Evolutionary conservation across 2,888 invertebrate species (phyloP).

Genomic region (Ophion ventricosus): DNA sequence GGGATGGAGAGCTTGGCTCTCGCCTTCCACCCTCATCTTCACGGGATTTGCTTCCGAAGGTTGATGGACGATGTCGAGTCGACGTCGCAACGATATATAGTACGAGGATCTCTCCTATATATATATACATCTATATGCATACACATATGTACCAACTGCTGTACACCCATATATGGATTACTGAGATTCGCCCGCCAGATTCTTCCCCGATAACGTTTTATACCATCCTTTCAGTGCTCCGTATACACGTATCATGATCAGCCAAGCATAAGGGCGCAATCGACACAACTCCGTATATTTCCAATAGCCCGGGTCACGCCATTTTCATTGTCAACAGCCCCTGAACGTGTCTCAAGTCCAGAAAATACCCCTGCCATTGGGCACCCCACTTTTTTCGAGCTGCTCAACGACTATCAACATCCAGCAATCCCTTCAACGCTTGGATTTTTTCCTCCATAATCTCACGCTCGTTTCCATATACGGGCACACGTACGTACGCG

Average conservation of each 20-base stretch:
- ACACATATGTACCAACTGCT: too few species aligned
- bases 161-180: neutral
- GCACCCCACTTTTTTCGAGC: neutral
- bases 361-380: constrained; percentile 25
- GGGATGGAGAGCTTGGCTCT: constrained; percentile 10
- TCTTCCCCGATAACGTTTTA: constrained; percentile 52
- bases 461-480: constrained; percentile 22
- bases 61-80: constrained; percentile 64
- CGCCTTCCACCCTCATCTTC: constrained; percentile 66
- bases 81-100: constrained; percentile 31
- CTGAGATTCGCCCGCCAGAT: constrained; percentile 18
- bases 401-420: constrained; percentile 41
- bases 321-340: neutral
- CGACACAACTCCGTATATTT: neutral
- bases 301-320: neutral
- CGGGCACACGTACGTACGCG: neutral
- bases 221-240: constrained; percentile 35
- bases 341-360: constrained; percentile 5
- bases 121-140: too few species aligned
- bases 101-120: neutral
- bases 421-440: constrained; percentile 27
- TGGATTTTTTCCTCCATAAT: constrained; percentile 29
- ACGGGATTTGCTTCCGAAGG: constrained; percentile 65
- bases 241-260: constrained; percentile 1
- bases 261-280: constrained; percentile 19